These are phyloP conservation scores for Pomacea maculata DNA, from an alignment of 1,140 invertebrate genomes.

Conservation along the genomic window DNA sequence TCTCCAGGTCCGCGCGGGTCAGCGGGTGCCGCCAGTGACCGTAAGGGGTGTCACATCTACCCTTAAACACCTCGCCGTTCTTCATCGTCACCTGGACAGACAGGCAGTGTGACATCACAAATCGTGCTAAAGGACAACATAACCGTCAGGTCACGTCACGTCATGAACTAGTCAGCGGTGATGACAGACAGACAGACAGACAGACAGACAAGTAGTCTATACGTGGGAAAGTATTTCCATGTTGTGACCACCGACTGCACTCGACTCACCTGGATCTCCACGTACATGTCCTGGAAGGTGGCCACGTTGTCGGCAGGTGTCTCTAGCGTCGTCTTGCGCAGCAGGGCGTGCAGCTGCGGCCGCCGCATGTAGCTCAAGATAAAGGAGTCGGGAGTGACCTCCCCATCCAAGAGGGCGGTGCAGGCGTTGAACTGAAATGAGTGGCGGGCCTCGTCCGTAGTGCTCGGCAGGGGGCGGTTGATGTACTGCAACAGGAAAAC, in stretches of 20 bases:
- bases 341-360: conserved; percentile 33
- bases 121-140: no score
- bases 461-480: conserved; percentile 45
- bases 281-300: conserved; percentile 55
- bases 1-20: conserved; percentile 38
- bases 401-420: conserved; percentile 48
- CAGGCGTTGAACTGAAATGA: conserved; percentile 56
- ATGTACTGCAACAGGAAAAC: conserved; percentile 46
- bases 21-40: conserved; percentile 56
- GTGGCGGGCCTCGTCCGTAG: conserved; percentile 51
- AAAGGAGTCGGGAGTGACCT: conserved; percentile 42
- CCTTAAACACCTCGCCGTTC: conserved; percentile 19
- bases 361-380: conserved; percentile 25
- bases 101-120: neutral
- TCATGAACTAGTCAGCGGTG: no score
- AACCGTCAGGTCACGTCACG: no score
- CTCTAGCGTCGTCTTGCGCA: conserved; percentile 38
- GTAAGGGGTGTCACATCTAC: conserved; percentile 46
- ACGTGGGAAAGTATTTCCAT: no score
- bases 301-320: conserved; percentile 42
- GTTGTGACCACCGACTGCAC: no score
- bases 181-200: no score
- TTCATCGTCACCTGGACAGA: conserved; percentile 17
- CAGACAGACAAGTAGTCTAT: no score
- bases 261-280: conserved; percentile 37